Conservation (phyloP, 2,888 invertebrate genomes). For the Apamea anceps region DNA sequence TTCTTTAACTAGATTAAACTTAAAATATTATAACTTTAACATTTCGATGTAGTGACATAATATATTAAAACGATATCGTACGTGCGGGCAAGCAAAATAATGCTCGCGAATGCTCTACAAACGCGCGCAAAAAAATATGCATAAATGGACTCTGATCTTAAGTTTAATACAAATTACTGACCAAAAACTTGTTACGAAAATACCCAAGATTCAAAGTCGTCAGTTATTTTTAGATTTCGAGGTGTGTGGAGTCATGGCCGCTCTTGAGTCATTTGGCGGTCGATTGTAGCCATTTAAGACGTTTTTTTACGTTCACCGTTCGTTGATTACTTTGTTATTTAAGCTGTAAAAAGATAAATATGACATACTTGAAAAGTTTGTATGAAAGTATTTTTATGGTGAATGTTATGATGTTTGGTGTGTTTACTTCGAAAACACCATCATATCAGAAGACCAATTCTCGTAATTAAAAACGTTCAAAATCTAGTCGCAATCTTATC, state of each 20-base stretch:
- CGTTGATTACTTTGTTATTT: conserved; percentile 55
- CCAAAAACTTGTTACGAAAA: conserved; percentile 72
- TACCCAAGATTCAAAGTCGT: conserved; percentile 66
- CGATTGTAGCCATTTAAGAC: conserved; percentile 41
- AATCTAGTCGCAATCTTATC: neutral
- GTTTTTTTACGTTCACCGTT: conserved; percentile 51
- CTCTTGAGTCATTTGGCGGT: conserved; percentile 67
- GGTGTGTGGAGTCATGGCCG: conserved; percentile 70
- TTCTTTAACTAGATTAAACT: neutral
- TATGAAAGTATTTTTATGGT: conserved; percentile 1
- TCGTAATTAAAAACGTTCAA: no score
- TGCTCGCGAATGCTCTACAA: neutral
- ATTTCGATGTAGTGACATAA: neutral
- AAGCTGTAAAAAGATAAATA: conserved; percentile 40
- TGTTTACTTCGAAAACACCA: conserved; percentile 19
- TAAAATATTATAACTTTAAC: neutral
- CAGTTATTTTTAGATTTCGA: conserved; percentile 69
- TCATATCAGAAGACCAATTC: neutral
- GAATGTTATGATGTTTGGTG: conserved; percentile 17
- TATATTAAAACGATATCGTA: neutral
- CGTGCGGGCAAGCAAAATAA: neutral
- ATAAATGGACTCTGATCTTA: conserved; percentile 29
- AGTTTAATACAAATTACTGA: conserved; percentile 40
- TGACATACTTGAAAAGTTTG: conserved; percentile 36
- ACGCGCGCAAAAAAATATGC: conserved; percentile 1